Conservation (phyloP, 2,888 invertebrate genomes). For the Tanytarsus gracilentus region DNA sequence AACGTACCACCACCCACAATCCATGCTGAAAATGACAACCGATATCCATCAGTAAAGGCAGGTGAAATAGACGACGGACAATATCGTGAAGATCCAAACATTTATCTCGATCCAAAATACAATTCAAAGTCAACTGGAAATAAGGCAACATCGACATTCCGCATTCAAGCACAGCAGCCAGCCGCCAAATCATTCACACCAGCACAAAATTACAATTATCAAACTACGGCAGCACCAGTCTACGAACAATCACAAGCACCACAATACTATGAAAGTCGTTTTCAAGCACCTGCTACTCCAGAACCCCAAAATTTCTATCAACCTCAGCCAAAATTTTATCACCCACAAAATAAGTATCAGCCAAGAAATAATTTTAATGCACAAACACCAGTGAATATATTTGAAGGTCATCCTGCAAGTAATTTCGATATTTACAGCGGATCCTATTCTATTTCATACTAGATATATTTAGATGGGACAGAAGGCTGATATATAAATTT, state of each 20-base stretch:
- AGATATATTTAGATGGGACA: too few species aligned
- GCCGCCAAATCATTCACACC: conserved; percentile 33
- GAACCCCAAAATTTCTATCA: conserved; percentile 33
- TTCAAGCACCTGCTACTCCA: conserved; percentile 35
- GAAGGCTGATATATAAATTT: too few species aligned
- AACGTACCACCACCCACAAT: conserved; percentile 73
- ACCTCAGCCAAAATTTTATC: conserved; percentile 29
- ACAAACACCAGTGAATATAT: conserved; percentile 40
- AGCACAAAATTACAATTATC: conserved; percentile 35
- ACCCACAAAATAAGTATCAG: conserved; percentile 37
- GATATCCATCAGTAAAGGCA: conserved; percentile 45
- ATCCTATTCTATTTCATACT: conserved; percentile 71
- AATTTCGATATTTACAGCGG: conserved; percentile 65
- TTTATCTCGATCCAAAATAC: conserved; percentile 65
- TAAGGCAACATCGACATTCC: conserved; percentile 34
- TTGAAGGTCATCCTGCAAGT: conserved; percentile 59
- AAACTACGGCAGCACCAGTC: conserved; percentile 33
- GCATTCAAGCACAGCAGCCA: conserved; percentile 39
- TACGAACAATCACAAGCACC: conserved; percentile 31
- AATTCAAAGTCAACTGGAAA: conserved; percentile 36
- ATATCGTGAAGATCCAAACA: conserved; percentile 72
- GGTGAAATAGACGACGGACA: conserved; percentile 74
- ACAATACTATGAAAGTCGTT: conserved; percentile 28
- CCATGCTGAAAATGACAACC: conserved; percentile 44
- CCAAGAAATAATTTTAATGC: conserved; percentile 31